These are phyloP conservation scores for Corythucha ciliata DNA, from an alignment of 2,888 invertebrate species.

Conservation along the genomic window DNA sequence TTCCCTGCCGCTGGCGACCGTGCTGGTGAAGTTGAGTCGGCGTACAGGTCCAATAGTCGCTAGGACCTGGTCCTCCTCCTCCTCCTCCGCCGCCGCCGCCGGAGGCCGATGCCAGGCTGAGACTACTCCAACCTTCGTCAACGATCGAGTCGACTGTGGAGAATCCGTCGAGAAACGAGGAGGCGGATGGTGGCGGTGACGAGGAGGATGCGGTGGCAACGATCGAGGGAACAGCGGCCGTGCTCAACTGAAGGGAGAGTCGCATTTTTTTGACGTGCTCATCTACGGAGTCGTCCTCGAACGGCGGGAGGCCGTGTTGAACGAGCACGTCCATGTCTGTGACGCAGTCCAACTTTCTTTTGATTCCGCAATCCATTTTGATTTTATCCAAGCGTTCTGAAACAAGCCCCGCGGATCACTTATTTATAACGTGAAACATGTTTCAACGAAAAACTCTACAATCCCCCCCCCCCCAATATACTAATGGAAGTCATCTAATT, in stretches of 20 bases:
- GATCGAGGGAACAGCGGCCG: slow-evolving; percentile 2
- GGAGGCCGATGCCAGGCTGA: slow-evolving; percentile 4
- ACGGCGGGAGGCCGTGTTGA: slow-evolving; percentile 10
- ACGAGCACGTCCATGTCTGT: slow-evolving; percentile 27
- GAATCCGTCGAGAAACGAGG: background rate
- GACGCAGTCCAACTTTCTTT: slow-evolving; percentile 29
- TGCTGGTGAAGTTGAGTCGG: background rate
- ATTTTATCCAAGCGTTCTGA: too few relatives aligned
- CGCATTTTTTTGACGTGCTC: slow-evolving; percentile 26
- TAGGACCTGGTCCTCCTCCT: background rate
- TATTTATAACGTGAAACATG: too few relatives aligned
- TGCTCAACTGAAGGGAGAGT: slow-evolving; percentile 20
- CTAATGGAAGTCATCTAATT: too few relatives aligned
- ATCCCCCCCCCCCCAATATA: too few relatives aligned
- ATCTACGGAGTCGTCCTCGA: slow-evolving; percentile 13
- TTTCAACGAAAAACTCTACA: too few relatives aligned
- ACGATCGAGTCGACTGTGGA: background rate
- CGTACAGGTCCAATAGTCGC: too few relatives aligned
- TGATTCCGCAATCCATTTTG: slow-evolving; percentile 26
- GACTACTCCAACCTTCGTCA: background rate
- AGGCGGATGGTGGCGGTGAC: background rate
- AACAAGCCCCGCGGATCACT: too few relatives aligned
- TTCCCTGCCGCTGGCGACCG: background rate
- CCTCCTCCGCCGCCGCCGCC: background rate
- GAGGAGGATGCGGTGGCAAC: background rate